A percentile compares a stretch with the other conserved stretches of the same genome.
phyloP scores from a whole-genome alignment of 2,113 vertebrate species.

The Halichoerus grypus region DNA sequence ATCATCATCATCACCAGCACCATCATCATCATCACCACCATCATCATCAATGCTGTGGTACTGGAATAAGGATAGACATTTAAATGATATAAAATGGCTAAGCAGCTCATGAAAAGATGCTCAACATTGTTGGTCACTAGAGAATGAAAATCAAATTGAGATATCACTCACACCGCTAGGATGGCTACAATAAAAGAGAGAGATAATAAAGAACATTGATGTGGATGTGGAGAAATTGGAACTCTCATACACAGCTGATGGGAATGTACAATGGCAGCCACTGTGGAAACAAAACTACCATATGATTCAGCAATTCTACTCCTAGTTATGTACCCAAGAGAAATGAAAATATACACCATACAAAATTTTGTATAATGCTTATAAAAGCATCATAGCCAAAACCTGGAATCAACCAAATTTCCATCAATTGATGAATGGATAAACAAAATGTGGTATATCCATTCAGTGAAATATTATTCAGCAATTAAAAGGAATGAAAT shows the following conservation, averaged over 20 bases:
- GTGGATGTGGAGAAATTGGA: background rate
- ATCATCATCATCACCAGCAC: background rate
- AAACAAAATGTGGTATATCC: background rate
- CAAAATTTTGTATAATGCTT: background rate
- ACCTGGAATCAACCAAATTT: background rate
- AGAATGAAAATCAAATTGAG: constrained; percentile 29
- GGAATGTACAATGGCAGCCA: background rate
- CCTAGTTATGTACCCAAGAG: background rate
- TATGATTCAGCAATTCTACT: background rate
- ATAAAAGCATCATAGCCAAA: background rate
- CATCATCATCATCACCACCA: background rate
- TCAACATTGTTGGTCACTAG: background rate
- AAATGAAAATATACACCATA: background rate
- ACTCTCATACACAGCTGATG: background rate
- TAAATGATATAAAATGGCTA: background rate
- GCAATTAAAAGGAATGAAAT: background rate
- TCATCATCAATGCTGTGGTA: background rate
- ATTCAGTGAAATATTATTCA: background rate
- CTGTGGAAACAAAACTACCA: background rate
- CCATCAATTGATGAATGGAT: background rate
- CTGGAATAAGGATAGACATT: background rate
- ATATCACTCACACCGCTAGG: background rate
- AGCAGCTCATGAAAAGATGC: background rate
- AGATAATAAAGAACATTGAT: background rate
- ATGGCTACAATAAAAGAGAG: background rate